These are phyloP conservation scores for Microplitis deprimator DNA, from an alignment of 2,888 invertebrate species.

Conservation along the genomic window DNA sequence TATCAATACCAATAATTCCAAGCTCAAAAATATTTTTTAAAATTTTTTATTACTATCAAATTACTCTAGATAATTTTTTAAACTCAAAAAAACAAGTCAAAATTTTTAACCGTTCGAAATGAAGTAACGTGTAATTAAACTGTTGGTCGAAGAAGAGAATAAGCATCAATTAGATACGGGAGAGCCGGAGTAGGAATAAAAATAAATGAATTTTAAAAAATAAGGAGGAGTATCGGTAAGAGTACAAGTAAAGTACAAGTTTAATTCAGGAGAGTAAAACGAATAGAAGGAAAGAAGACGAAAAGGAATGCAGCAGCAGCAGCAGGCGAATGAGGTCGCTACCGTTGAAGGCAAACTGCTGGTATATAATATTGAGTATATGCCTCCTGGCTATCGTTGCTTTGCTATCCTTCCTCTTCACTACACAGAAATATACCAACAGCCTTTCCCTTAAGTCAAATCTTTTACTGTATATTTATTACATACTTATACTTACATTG, in stretches of 20 bases:
- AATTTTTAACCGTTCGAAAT: no score
- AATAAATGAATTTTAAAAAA: constrained; percentile 17
- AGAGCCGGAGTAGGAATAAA: constrained; percentile 8
- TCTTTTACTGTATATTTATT: background rate
- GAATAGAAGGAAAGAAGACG: constrained; percentile 45
- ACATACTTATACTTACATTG: background rate
- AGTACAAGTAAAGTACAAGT: constrained; percentile 10
- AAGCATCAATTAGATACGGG: background rate
- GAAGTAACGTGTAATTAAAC: background rate
- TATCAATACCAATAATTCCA: background rate
- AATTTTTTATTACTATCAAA: background rate
- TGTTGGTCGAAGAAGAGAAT: background rate
- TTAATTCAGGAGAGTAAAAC: constrained; percentile 30
- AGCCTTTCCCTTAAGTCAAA: constrained; percentile 15
- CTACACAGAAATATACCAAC: constrained; percentile 41
- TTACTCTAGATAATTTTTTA: background rate
- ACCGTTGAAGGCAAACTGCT: constrained; percentile 69
- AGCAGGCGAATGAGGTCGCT: constrained; percentile 67
- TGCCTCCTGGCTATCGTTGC: constrained; percentile 41
- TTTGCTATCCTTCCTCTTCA: constrained; percentile 40
- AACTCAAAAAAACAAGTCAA: background rate
- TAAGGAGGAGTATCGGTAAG: constrained; percentile 20
- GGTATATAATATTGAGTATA: constrained; percentile 36
- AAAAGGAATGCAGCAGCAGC: constrained; percentile 57
- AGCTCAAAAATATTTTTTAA: constrained; percentile 18